Evolutionary conservation across 1,140 invertebrate genomes (phyloP).

Genomic region (Coelopa frigida): DNA sequence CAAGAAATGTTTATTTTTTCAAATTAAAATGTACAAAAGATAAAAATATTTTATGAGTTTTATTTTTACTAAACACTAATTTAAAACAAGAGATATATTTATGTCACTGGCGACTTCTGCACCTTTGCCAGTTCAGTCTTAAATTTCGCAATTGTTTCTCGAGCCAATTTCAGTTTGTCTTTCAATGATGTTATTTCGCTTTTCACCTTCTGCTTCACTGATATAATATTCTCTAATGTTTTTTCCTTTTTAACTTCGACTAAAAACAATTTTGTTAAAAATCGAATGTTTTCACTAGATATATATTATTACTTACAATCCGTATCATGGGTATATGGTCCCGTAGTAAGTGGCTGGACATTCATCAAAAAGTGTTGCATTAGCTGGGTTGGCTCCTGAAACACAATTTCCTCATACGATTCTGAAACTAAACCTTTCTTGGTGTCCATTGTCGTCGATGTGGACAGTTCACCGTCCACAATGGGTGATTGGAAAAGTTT

Average conservation of each 20-base stretch:
- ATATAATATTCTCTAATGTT: constrained; percentile 67
- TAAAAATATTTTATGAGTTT: neutral
- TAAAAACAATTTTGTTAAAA: constrained; percentile 40
- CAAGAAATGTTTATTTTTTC: neutral
- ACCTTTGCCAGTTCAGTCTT: constrained; percentile 77
- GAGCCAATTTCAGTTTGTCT: constrained; percentile 79
- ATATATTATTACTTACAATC: constrained; percentile 66
- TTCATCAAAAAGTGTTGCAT: constrained; percentile 85
- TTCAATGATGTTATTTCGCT: constrained; percentile 79
- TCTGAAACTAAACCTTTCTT: constrained; percentile 85
- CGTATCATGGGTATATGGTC: constrained; percentile 77
- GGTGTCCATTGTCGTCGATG: constrained; percentile 57
- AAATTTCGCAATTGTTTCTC: constrained; percentile 83
- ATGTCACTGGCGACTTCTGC: constrained; percentile 45
- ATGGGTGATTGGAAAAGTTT: constrained; percentile 83
- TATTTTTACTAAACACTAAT: neutral
- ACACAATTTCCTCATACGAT: constrained; percentile 96
- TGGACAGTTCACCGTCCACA: constrained; percentile 49
- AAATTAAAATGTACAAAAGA: neutral
- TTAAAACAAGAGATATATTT: neutral
- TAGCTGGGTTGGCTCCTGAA: constrained; percentile 88
- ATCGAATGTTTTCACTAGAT: constrained; percentile 11
- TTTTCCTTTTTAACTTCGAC: constrained; percentile 88
- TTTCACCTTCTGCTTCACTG: constrained; percentile 77
- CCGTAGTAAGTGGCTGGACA: constrained; percentile 65